phyloP scores from a whole-genome alignment of 2,113 vertebrate genomes.

The Cynocephalus volans region DNA sequence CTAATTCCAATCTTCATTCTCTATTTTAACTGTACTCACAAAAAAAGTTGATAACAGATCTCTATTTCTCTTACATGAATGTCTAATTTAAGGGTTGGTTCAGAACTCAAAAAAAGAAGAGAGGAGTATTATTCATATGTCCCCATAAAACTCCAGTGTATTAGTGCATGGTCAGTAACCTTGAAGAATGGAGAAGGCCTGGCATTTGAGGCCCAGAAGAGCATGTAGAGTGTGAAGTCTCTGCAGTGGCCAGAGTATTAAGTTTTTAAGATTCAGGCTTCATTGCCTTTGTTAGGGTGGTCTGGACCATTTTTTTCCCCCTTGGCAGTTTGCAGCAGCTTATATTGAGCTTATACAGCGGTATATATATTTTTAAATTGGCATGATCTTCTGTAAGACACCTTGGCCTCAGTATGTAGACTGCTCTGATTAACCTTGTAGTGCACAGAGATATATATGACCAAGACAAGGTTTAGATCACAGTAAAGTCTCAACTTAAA shows the following conservation, averaged over 20 bases:
- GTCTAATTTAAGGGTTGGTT: not conserved
- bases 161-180: not conserved
- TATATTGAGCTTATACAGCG: not conserved
- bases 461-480: not conserved
- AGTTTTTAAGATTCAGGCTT: not conserved
- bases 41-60: not conserved
- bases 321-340: not conserved
- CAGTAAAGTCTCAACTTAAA: not conserved
- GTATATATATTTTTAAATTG: not conserved
- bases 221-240: accelerated
- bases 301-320: not conserved
- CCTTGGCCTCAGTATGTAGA: not conserved
- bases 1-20: not conserved
- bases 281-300: not conserved
- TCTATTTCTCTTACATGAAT: not conserved
- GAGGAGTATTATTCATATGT: not conserved
- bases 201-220: not conserved
- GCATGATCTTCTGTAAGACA: not conserved
- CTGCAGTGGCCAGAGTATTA: too few relatives aligned
- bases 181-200: not conserved
- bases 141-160: not conserved
- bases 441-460: not conserved
- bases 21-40: not conserved
- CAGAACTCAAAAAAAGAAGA: not conserved
- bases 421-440: not conserved